Percentiles rank a stretch among this genome's conserved stretches.
Evolutionary conservation across 2,113 vertebrate genomes (phyloP).

Genomic region (Thunnus thynnus): DNA sequence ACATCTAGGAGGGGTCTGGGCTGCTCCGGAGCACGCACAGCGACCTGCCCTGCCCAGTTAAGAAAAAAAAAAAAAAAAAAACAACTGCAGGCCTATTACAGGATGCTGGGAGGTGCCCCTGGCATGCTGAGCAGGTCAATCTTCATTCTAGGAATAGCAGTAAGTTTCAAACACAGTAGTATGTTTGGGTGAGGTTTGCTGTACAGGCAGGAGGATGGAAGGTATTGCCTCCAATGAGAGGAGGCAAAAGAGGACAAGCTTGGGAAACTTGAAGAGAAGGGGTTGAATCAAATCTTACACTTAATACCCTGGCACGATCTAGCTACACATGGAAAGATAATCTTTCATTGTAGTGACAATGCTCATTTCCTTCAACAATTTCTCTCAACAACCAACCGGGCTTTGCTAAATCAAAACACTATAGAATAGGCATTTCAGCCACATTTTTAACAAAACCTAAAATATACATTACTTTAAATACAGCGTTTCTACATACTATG

Average conservation of each 20-base stretch:
- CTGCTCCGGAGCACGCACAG: slow-evolving; percentile 30
- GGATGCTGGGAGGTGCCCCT: slow-evolving; percentile 57
- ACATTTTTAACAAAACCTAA: neutral
- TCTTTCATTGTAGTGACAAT: neutral
- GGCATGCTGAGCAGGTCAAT: slow-evolving; percentile 64
- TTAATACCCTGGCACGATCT: neutral
- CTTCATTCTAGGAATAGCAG: slow-evolving; percentile 68
- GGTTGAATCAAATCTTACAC: neutral
- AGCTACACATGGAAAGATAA: neutral
- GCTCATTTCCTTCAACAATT: neutral
- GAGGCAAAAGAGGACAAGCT: too few relatives aligned
- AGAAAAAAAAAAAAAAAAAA: slow-evolving; percentile 40
- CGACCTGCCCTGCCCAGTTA: slow-evolving; percentile 33
- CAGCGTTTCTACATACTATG: neutral
- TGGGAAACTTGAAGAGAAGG: neutral
- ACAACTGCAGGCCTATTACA: slow-evolving; percentile 61
- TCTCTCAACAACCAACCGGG: too few relatives aligned
- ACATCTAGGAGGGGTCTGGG: slow-evolving; percentile 47
- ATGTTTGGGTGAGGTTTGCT: slow-evolving; percentile 9
- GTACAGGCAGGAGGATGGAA: slow-evolving; percentile 9
- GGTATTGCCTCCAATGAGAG: neutral
- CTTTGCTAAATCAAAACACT: neutral
- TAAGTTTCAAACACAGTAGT: slow-evolving; percentile 30
- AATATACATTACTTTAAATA: neutral
- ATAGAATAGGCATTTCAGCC: neutral